Evolutionary conservation across 2,888 invertebrate species (phyloP).

Genomic region (Autographa pulchrina): DNA sequence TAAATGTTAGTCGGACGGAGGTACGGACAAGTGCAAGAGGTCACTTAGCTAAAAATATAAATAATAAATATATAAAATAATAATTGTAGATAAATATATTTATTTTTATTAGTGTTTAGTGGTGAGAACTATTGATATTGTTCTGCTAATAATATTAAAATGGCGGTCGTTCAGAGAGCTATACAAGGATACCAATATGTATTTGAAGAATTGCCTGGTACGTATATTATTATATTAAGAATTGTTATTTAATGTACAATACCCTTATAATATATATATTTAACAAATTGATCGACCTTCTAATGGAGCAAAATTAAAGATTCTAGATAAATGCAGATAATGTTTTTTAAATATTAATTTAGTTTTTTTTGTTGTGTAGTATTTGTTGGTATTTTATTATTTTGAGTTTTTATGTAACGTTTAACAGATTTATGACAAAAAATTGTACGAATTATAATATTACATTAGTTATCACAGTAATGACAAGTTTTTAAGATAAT

Average conservation of each 20-base stretch:
- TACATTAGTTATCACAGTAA: too few relatives aligned
- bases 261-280: background rate
- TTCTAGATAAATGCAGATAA: too few relatives aligned
- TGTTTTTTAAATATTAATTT: too few relatives aligned
- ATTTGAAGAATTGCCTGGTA: constrained; percentile 55
- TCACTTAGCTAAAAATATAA: background rate
- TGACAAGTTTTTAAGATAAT: too few relatives aligned
- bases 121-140: background rate
- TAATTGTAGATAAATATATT: background rate
- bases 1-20: constrained; percentile 19
- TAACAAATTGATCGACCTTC: too few relatives aligned
- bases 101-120: constrained; percentile 7
- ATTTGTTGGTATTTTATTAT: too few relatives aligned
- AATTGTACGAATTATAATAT: too few relatives aligned
- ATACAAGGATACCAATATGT: constrained; percentile 54
- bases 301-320: too few relatives aligned
- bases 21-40: constrained; percentile 16
- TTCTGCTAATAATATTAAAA: constrained; percentile 13
- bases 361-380: too few relatives aligned
- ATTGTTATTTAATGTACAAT: background rate
- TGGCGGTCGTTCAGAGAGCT: constrained; percentile 51
- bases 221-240: constrained; percentile 18
- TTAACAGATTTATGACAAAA: too few relatives aligned
- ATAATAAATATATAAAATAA: background rate
- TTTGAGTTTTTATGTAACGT: too few relatives aligned